phyloP scores from a whole-genome alignment of 2,797 vertebrate genomes.

The Onychomys leucogaster region DNA sequence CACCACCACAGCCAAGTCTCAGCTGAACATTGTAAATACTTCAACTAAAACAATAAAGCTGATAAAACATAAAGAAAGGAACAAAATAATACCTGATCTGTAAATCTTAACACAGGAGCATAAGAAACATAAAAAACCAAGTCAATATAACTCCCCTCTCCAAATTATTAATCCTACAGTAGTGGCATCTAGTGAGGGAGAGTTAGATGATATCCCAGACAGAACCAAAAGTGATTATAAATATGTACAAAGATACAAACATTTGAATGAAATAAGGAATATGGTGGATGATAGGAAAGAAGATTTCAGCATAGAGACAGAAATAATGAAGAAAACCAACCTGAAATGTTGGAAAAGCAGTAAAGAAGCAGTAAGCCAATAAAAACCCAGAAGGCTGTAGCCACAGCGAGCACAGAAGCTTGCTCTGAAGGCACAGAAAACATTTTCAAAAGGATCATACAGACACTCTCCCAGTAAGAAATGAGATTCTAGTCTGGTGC shows the following conservation, averaged over 20 bases:
- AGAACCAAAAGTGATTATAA: not conserved
- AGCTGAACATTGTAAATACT: not conserved
- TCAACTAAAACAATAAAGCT: not conserved
- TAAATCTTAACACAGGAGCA: not conserved
- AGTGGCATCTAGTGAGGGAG: not conserved
- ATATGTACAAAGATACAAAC: not conserved
- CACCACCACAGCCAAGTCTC: too few relatives aligned
- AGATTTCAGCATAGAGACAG: not conserved
- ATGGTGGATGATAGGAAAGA: not conserved
- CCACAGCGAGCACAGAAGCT: not conserved
- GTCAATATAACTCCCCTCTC: not conserved
- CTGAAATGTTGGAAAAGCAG: not conserved
- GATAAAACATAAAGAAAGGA: not conserved
- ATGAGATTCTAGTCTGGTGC: not conserved
- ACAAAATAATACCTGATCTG: not conserved
- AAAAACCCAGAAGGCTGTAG: not conserved
- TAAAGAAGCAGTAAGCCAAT: not conserved
- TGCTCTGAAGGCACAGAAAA: not conserved
- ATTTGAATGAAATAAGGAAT: not conserved
- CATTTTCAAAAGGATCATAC: not conserved
- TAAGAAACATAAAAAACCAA: not conserved
- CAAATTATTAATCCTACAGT: not conserved
- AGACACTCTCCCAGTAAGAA: not conserved
- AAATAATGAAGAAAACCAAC: not conserved
- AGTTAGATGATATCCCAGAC: not conserved